phyloP scores from a whole-genome alignment of 2,113 vertebrate genomes.

The Myocastor coypus region DNA sequence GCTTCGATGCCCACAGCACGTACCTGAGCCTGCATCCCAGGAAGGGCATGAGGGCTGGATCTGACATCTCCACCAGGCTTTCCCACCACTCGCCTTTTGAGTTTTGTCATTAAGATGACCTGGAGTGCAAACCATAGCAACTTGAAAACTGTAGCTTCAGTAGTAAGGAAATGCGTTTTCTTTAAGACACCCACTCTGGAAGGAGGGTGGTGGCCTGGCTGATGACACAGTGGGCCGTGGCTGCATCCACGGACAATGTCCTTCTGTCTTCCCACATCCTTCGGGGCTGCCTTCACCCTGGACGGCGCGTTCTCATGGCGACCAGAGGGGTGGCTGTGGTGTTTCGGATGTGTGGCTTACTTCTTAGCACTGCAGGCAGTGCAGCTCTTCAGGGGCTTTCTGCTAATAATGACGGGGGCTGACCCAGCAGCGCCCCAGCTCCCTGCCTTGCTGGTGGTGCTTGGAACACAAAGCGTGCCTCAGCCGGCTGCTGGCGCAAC shows the following conservation, averaged over 20 bases:
- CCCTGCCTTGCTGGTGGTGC: fast-evolving
- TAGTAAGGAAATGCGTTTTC: no score
- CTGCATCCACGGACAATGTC: fast-evolving
- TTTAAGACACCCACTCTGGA: no score
- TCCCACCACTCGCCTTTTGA: fast-evolving
- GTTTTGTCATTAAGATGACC: fast-evolving
- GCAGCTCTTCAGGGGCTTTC: not conserved
- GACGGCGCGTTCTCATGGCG: not conserved
- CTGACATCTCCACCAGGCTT: fast-evolving
- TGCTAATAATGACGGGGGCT: not conserved
- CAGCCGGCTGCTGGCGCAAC: not conserved
- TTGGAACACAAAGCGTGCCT: not conserved
- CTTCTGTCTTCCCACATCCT: not conserved
- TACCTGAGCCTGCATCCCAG: fast-evolving
- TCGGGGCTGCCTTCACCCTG: not conserved
- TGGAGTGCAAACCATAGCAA: fast-evolving
- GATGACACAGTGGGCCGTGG: fast-evolving
- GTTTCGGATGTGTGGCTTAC: fast-evolving
- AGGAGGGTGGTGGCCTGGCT: fast-evolving
- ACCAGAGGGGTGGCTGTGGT: fast-evolving
- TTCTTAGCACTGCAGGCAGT: not conserved
- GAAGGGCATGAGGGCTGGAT: fast-evolving
- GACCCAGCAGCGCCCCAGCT: not conserved
- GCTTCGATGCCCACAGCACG: not conserved
- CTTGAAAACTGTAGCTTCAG: fast-evolving